These are phyloP conservation scores for Protonemura montana DNA, from an alignment of 2,888 invertebrate species.

Conservation along the genomic window DNA sequence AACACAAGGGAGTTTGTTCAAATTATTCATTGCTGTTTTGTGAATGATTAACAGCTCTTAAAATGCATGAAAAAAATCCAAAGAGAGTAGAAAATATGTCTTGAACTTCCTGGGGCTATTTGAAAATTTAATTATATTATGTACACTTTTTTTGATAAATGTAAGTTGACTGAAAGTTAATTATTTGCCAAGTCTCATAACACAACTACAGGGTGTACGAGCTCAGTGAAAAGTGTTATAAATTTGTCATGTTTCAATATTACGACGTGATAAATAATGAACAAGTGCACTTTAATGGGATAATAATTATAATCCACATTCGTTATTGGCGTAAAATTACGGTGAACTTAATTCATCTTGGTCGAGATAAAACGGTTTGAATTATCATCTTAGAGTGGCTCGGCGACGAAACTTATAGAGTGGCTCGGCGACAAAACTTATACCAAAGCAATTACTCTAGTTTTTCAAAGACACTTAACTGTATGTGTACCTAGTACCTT, in stretches of 20 bases:
- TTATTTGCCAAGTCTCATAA: background rate
- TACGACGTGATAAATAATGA: constrained; percentile 12
- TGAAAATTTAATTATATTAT: constrained; percentile 5
- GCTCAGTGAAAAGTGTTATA: background rate
- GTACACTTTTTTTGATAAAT: background rate
- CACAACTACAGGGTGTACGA: background rate
- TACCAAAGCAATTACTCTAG: background rate
- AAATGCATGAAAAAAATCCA: background rate
- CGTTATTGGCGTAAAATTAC: background rate
- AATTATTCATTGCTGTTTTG: background rate
- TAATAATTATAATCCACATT: background rate
- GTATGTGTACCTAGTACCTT: too few relatives aligned
- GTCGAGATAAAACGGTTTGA: background rate
- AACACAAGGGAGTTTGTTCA: background rate
- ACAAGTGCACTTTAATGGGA: constrained; percentile 5
- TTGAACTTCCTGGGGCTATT: constrained; percentile 4
- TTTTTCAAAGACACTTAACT: background rate
- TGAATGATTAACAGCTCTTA: background rate
- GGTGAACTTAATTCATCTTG: background rate
- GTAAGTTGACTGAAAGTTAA: background rate
- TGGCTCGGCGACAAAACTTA: background rate
- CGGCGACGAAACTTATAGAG: background rate
- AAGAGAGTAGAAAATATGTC: background rate
- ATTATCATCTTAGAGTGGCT: background rate
- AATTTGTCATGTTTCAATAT: constrained; percentile 7